These are phyloP conservation scores for Oligia fasciuncula DNA, from an alignment of 2,888 invertebrate species.

Conservation along the genomic window DNA sequence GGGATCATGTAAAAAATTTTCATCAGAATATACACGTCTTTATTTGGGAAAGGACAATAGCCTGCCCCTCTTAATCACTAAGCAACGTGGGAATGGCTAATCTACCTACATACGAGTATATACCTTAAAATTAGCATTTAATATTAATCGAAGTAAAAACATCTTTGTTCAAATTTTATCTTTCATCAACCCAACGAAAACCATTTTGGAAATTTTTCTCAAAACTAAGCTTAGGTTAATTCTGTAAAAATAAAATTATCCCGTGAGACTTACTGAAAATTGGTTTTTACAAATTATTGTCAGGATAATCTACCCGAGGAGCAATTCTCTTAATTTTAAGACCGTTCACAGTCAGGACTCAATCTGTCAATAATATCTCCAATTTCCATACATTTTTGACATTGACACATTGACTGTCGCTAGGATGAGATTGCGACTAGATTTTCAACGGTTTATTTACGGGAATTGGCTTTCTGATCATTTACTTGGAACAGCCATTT, in stretches of 20 bases:
- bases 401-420: not conserved
- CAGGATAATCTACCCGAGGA: not conserved
- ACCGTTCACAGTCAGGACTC: not conserved
- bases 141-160: not conserved
- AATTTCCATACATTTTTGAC: not conserved
- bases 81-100: conserved; percentile 12
- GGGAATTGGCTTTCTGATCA: not conserved
- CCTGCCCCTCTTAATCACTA: not conserved
- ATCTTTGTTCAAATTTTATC: not conserved
- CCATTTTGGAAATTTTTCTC: not conserved
- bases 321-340: not conserved
- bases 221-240: not conserved
- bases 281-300: too few relatives aligned
- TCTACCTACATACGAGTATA: not conserved
- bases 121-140: not conserved
- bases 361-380: not conserved
- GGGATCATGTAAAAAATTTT: not conserved
- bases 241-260: not conserved
- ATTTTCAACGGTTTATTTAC: not conserved
- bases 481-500: not conserved
- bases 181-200: not conserved
- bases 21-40: not conserved
- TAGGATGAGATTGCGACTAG: not conserved
- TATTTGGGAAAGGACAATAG: conserved; percentile 19
- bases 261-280: too few relatives aligned